Evolutionary conservation across 2,888 invertebrate species (phyloP).

Genomic region (Thereva unica): DNA sequence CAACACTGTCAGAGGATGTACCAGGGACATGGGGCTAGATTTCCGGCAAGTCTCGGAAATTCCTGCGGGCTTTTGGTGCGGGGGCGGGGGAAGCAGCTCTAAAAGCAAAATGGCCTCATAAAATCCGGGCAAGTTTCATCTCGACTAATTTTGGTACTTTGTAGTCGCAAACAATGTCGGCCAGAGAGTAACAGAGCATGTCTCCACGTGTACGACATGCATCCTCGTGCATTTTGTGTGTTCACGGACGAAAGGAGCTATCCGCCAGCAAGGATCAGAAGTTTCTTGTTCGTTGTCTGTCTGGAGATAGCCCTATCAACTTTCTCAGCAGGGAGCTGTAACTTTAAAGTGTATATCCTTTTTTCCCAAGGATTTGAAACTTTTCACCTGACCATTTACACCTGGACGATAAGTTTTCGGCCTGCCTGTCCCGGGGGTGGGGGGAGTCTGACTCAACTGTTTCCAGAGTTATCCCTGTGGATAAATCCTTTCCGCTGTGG

Average conservation of each 20-base stretch:
- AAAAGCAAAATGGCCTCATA: slow-evolving; percentile 38
- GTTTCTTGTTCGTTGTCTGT: too few relatives aligned
- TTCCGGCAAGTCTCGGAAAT: slow-evolving; percentile 21
- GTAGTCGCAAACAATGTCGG: slow-evolving; percentile 17
- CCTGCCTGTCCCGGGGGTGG: too few relatives aligned
- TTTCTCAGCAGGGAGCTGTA: too few relatives aligned
- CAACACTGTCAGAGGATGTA: slow-evolving; percentile 22
- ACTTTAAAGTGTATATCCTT: too few relatives aligned
- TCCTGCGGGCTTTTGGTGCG: slow-evolving; percentile 20
- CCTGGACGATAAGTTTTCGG: too few relatives aligned
- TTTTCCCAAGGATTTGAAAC: too few relatives aligned
- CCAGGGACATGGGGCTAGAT: slow-evolving; percentile 13
- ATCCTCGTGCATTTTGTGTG: background rate
- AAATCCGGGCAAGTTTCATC: slow-evolving; percentile 39
- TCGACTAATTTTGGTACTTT: slow-evolving; percentile 41
- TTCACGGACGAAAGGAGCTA: too few relatives aligned
- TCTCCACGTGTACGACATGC: slow-evolving; percentile 22
- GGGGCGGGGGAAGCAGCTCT: slow-evolving; percentile 4
- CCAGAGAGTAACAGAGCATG: slow-evolving; percentile 25
- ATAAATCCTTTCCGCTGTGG: slow-evolving; percentile 13
- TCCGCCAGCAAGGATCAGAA: too few relatives aligned
- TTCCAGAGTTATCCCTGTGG: too few relatives aligned
- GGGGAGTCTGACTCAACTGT: too few relatives aligned
- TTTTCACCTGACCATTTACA: too few relatives aligned
- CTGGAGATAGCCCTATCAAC: too few relatives aligned